These are phyloP conservation scores for Tineola bisselliella DNA, from an alignment of 2,888 invertebrate genomes.

Conservation along the genomic window DNA sequence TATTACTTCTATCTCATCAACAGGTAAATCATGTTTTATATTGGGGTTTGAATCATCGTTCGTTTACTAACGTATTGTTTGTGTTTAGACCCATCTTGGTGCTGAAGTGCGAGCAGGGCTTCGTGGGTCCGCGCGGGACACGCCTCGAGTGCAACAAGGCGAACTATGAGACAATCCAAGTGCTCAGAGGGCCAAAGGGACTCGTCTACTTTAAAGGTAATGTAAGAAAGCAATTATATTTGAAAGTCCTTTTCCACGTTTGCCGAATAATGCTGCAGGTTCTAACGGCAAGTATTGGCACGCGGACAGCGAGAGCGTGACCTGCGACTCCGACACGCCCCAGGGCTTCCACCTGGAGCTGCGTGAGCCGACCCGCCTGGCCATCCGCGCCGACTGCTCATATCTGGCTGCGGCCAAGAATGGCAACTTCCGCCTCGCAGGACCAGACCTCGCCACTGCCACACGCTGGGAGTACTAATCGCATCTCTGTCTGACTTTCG, in stretches of 20 bases:
- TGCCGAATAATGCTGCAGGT: constrained; percentile 68
- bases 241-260: too few relatives aligned
- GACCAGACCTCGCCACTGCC: constrained; percentile 78
- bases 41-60: too few relatives aligned
- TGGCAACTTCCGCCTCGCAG: constrained; percentile 87
- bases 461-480: constrained; percentile 94
- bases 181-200: constrained; percentile 89
- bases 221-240: too few relatives aligned
- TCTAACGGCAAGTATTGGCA: constrained; percentile 96
- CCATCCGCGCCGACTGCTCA: constrained; percentile 82
- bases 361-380: constrained; percentile 90
- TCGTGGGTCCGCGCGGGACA: constrained; percentile 90
- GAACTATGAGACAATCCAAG: constrained; percentile 91
- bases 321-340: constrained; percentile 84
- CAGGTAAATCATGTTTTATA: constrained; percentile 69
- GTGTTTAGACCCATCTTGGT: constrained; percentile 84
- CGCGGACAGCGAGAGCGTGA: constrained; percentile 86
- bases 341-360: constrained; percentile 91
- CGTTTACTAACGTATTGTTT: not conserved
- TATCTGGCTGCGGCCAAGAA: constrained; percentile 92
- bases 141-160: constrained; percentile 96
- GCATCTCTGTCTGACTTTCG: not conserved
- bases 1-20: constrained; percentile 95
- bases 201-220: constrained; percentile 90
- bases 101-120: constrained; percentile 94